Conservation (phyloP, 2,797 vertebrate genomes). For the Cynopterus sphinx region DNA sequence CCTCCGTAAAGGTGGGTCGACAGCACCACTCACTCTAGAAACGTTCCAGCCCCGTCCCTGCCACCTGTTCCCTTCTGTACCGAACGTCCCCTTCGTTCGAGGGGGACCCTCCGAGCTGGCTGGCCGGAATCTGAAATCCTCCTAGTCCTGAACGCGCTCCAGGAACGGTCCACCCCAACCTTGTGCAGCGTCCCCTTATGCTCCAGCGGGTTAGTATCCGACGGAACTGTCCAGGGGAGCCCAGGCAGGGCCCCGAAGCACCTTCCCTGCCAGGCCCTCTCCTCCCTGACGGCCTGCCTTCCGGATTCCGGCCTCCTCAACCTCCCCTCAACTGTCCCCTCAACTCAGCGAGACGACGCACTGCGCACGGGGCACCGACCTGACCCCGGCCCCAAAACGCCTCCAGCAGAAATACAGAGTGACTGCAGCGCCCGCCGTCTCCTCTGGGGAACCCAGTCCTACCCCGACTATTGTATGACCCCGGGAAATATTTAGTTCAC, state of each 20-base stretch:
- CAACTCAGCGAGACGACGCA: not conserved
- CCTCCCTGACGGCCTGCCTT: not conserved
- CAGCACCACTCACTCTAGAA: not conserved
- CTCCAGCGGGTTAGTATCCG: not conserved
- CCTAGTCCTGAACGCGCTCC: not conserved
- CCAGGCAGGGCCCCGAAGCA: not conserved
- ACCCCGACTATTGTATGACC: not conserved
- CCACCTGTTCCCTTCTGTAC: not conserved
- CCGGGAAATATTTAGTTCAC: not conserved
- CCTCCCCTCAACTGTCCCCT: not conserved
- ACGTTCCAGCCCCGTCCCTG: not conserved
- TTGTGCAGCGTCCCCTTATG: not conserved
- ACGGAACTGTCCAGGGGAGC: not conserved
- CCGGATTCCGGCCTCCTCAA: not conserved
- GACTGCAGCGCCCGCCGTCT: not conserved
- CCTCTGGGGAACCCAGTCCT: not conserved
- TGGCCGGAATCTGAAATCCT: not conserved
- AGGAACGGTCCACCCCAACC: not conserved
- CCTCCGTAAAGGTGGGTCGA: not conserved
- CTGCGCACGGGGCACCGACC: not conserved
- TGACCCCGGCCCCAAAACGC: not conserved
- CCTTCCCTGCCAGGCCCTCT: not conserved
- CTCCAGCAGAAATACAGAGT: not conserved
- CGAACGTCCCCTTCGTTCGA: not conserved
- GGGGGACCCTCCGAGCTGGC: not conserved